Evolutionary conservation across 1,140 invertebrate species (phyloP), one percentile per base, ranked within the genome.

Genomic region (Psix sp.): DNA sequence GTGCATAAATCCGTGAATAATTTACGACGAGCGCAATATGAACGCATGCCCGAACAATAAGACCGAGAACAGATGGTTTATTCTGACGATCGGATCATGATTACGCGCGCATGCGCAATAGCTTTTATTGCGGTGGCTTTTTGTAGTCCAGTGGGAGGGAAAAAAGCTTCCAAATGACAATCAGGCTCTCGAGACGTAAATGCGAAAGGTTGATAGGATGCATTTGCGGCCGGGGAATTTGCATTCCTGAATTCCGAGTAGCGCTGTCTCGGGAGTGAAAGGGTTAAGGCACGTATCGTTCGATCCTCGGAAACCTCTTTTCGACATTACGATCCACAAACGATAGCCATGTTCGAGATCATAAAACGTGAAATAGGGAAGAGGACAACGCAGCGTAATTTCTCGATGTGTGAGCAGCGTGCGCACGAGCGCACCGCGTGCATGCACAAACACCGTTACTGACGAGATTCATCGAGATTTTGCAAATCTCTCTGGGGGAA

Each of bases 401-500:
- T 45, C 14, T 9, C 38, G 18, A 49, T 31, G 26, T 13, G n/a
- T 11, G 33, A 5, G 14, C 20, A 24, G 21, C 24, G 17, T 33
- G 21, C 17, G 48, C 52, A 42, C 20, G 39, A 33, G 45, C 33
- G 9, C 24, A 17, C 13, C 42, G n/a, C n/a, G n/a, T 62, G 63
- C 52, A 62, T 72, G 63, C 73, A 75, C 62, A 38, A 2, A 21
- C 57, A 77, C 76, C 78, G 80, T 76, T 79, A 77, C 71, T 65
- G 54, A 52, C 54, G 62, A 81, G 77, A 80, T 83, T 81, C 71
- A 72, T 77, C 72, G 63, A 81, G 78, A 82, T 82, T 82, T 82
- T 79, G 81, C 78, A 40, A 83, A 83, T 82, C 82, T 78, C 77
- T 73, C 36, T 46, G 29, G 74, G 77, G 80, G 77, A 81, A 83